Percentiles rank a stretch among this genome's conserved stretches.
Evolutionary conservation across 1,140 invertebrate genomes (phyloP).

Genomic region (Oncopodura yosiiana): DNA sequence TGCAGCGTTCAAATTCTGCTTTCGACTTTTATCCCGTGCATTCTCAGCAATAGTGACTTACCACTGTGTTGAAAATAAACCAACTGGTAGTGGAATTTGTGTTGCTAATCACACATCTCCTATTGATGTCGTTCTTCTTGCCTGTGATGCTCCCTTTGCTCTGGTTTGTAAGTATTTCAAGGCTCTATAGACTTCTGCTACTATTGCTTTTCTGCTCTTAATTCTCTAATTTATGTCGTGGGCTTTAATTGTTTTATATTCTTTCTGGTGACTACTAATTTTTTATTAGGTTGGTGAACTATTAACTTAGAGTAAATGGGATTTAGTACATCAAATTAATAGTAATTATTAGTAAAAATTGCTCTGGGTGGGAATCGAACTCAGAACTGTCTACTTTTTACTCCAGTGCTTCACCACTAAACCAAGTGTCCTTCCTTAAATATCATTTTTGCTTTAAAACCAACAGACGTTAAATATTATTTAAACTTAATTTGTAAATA

Average conservation of each 20-base stretch:
- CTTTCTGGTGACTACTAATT: too few relatives aligned
- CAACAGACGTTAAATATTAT: neutral
- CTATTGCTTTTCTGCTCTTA: conserved; percentile 1
- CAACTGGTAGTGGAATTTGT: conserved; percentile 74
- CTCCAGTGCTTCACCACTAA: neutral
- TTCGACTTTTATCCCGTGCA: conserved; percentile 74
- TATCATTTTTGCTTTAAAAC: neutral
- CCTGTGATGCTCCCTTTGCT: conserved; percentile 96
- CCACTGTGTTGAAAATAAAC: conserved; percentile 72
- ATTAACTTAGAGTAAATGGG: too few relatives aligned
- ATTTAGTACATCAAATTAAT: too few relatives aligned
- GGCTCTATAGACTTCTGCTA: neutral
- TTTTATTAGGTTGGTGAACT: too few relatives aligned
- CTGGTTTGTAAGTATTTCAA: conserved; percentile 58
- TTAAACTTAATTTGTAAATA: neutral
- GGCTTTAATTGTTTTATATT: too few relatives aligned
- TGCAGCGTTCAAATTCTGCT: conserved; percentile 73
- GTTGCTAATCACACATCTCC: conserved; percentile 99
- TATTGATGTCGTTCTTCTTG: conserved; percentile 91
- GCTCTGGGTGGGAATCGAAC: too few relatives aligned
- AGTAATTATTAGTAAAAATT: too few relatives aligned
- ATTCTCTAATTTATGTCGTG: neutral
- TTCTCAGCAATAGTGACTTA: conserved; percentile 82
- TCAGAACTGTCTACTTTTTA: conserved; percentile 1
- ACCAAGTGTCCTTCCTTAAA: too few relatives aligned